Evolutionary conservation across 2,113 vertebrate genomes (phyloP).

Genomic region (Neomonachus schauinslandi): DNA sequence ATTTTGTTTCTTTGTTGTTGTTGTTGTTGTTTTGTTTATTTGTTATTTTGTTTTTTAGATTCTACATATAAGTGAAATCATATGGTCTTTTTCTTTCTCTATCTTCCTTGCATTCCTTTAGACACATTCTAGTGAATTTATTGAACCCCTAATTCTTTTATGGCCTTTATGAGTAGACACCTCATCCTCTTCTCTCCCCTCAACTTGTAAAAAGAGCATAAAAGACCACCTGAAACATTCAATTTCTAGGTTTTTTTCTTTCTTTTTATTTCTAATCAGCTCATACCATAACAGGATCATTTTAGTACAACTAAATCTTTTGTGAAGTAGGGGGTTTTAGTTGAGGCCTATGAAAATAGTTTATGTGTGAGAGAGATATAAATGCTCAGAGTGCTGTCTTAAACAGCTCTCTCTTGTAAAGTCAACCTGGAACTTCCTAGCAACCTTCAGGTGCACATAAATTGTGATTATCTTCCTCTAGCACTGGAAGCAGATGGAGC

Average conservation of each 20-base stretch:
- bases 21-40: background rate
- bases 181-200: background rate
- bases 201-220: background rate
- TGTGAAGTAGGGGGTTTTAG: background rate
- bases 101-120: background rate
- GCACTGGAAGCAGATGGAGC: background rate
- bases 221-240: background rate
- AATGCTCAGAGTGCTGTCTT: background rate
- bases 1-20: background rate
- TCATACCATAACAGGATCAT: background rate
- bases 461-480: background rate
- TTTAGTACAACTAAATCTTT: background rate
- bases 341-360: background rate
- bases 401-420: background rate
- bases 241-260: background rate
- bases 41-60: background rate
- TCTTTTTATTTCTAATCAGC: conserved; percentile 35
- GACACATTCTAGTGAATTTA: background rate
- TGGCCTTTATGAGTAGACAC: background rate
- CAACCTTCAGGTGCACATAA: background rate
- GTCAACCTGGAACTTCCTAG: background rate
- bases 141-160: background rate
- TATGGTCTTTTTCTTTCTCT: background rate
- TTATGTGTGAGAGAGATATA: background rate
- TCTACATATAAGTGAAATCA: background rate